Evolutionary conservation across 2,888 invertebrate species (phyloP), one percentile per base, ranked within the genome.

Genomic region (Masnerella sp.): DNA sequence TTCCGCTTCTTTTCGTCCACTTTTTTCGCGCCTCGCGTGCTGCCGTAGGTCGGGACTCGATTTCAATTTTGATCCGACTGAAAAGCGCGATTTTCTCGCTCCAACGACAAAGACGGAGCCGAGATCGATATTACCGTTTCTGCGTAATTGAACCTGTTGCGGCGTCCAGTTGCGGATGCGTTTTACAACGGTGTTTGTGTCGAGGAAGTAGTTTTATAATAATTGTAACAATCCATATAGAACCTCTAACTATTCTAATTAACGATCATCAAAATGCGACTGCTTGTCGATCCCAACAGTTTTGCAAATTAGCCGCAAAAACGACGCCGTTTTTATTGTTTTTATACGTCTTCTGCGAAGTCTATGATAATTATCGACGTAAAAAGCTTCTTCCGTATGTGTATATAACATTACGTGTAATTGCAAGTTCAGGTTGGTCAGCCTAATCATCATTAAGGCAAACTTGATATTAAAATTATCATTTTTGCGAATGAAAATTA

Each of bases 81-180:
- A 51, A 7, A 34, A 43, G 36, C 17, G 36, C 52, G 8, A 22
- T 52, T 17, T 64, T 43, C 43, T 34, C 43, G 14, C 12, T 38
- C 18, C 11, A 22, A 14, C 22, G n/a, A n/a, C n/a, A n/a, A n/a
- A n/a, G n/a, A n/a, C n/a, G n/a, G n/a, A n/a, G 43, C 52, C 22
- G 36, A 14, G 38, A 56, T 28, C 45, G 34, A 52, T 65, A 54
- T 52, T 56, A 47, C 65, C 67, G 51, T 67, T 67, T 36, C 58
- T 49, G 49, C 38, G 51, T 67, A 67, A 67, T 49, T 56, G 67
- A 56, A 67, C 56, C 56, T 58, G 67, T 67, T 56, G 54, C 65
- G 22, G 42, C 38, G 30, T 20, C 25, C 32, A 17, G 30, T 54
- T 54, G 65, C 65, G 45, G 54, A 54, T 54, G 34, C 47, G 15